A percentile compares a stretch with the other conserved stretches of the same genome.
Conservation (phyloP, 92 coral and sea anemone species). For the Phenganax subtilis region DNA sequence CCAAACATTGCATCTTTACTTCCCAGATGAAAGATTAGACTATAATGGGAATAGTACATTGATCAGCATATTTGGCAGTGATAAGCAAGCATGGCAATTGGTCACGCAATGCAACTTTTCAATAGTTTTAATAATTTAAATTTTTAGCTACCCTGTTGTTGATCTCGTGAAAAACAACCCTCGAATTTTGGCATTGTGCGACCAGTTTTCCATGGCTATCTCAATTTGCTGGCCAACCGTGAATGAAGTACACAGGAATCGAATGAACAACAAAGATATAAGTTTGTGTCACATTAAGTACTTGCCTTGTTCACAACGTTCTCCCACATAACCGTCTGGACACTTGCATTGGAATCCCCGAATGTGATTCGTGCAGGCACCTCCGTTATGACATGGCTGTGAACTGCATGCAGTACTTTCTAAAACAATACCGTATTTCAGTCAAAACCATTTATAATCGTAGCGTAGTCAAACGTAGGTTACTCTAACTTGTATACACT, state of each 20-base stretch:
- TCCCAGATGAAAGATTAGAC: too few relatives aligned
- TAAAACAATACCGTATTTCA: slow-evolving; percentile 8
- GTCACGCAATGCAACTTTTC: too few relatives aligned
- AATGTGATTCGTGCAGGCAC: slow-evolving; percentile 64
- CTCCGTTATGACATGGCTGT: slow-evolving; percentile 72
- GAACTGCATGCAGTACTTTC: slow-evolving; percentile 62
- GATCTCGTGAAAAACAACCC: too few relatives aligned
- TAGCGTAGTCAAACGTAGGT: neutral
- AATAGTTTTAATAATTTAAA: too few relatives aligned
- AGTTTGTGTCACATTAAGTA: neutral
- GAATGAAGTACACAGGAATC: neutral
- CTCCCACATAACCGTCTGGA: slow-evolving; percentile 73
- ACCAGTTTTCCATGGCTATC: too few relatives aligned
- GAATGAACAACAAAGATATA: neutral
- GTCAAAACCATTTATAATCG: neutral
- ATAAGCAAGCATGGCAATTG: too few relatives aligned
- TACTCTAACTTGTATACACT: neutral
- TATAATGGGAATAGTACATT: too few relatives aligned
- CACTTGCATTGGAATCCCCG: slow-evolving; percentile 81
- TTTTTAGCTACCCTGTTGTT: too few relatives aligned
- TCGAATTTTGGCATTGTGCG: too few relatives aligned
- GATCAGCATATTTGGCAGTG: too few relatives aligned
- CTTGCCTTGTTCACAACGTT: slow-evolving; percentile 79
- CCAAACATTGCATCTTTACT: too few relatives aligned
- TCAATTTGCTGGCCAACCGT: too few relatives aligned